A percentile compares a stretch with the other conserved stretches of the same genome.
phyloP scores from a whole-genome alignment of 2,888 invertebrate genomes.

The Hydropsyche betteni region DNA sequence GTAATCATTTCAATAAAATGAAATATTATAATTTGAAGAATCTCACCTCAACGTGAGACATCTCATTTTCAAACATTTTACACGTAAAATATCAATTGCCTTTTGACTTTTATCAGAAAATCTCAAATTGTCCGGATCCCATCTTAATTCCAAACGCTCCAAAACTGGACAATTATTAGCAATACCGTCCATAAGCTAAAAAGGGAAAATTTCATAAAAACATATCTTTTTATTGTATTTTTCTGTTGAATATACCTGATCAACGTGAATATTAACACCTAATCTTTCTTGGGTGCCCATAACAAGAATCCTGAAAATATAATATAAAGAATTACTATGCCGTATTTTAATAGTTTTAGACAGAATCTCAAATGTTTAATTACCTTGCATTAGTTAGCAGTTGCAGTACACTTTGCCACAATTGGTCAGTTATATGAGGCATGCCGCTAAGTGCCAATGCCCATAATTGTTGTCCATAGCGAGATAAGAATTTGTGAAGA shows the following conservation, averaged over 20 bases:
- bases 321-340: neutral
- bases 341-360: neutral
- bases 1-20: neutral
- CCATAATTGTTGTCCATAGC: constrained; percentile 88
- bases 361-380: no score
- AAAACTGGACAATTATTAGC: constrained; percentile 90
- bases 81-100: constrained; percentile 95
- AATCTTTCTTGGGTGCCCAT: constrained; percentile 98
- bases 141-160: constrained; percentile 91
- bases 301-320: constrained; percentile 81
- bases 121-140: constrained; percentile 98
- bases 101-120: constrained; percentile 99
- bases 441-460: constrained; percentile 93
- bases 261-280: constrained; percentile 96
- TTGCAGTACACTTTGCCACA: constrained; percentile 96
- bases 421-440: constrained; percentile 97
- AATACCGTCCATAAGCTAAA: constrained; percentile 92
- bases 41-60: constrained; percentile 90
- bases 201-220: constrained; percentile 11
- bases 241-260: constrained; percentile 66
- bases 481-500: constrained; percentile 88
- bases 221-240: neutral
- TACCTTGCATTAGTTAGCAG: constrained; percentile 92
- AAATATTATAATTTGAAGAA: neutral
- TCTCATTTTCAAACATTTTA: constrained; percentile 91